A percentile compares a stretch with the other conserved stretches of the same genome.
phyloP scores from a whole-genome alignment of 2,888 invertebrate species.

The Thecophora atra region DNA sequence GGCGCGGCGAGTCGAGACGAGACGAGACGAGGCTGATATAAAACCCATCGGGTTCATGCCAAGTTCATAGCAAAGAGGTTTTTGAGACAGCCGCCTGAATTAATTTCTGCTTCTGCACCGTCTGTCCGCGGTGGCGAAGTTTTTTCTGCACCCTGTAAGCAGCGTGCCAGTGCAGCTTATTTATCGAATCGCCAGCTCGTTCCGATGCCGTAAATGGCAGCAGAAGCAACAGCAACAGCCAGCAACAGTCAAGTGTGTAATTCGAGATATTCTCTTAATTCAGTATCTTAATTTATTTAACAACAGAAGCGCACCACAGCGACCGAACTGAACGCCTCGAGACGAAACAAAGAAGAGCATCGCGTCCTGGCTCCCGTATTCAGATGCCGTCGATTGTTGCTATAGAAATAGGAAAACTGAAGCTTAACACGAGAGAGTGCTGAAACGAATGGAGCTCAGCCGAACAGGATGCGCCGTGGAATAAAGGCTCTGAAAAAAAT shows the following conservation, averaged over 20 bases:
- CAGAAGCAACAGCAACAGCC: conserved; percentile 30
- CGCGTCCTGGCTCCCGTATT: conserved; percentile 20
- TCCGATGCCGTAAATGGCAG: conserved; percentile 42
- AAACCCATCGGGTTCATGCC: not conserved
- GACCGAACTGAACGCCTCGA: conserved; percentile 33
- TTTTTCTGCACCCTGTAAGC: conserved; percentile 33
- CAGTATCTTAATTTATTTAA: conserved; percentile 50
- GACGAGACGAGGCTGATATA: not conserved
- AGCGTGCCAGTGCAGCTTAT: conserved; percentile 32
- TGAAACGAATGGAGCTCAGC: conserved; percentile 14
- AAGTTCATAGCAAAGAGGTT: not conserved
- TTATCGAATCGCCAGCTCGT: conserved; percentile 36
- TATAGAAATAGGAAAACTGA: conserved; percentile 8
- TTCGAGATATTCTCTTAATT: conserved; percentile 62
- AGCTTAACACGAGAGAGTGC: not conserved
- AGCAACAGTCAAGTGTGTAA: conserved; percentile 61
- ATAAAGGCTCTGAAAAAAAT: conserved; percentile 18
- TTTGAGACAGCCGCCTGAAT: conserved; percentile 16
- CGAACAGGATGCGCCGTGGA: conserved; percentile 31
- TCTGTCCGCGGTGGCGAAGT: not conserved
- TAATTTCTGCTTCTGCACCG: conserved; percentile 1
- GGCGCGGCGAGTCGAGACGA: not conserved
- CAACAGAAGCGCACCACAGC: conserved; percentile 45
- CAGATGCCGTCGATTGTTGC: not conserved
- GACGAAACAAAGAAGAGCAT: conserved; percentile 36